Conservation (phyloP, 1,140 invertebrate species). For the Halesus radiatus region DNA sequence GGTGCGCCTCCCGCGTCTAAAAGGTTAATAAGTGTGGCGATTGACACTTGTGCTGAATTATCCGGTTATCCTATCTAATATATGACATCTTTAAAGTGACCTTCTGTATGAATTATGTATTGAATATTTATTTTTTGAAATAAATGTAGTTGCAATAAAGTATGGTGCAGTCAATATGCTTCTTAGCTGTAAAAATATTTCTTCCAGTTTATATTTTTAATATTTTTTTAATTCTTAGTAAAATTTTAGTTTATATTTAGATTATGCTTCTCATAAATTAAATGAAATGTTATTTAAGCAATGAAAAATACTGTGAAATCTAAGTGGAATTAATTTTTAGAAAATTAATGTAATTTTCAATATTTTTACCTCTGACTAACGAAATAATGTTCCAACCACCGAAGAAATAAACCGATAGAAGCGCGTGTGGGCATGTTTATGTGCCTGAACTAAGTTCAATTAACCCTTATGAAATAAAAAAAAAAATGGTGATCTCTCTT, state of each 20-base stretch:
- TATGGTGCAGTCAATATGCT: not conserved
- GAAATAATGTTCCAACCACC: too few species aligned
- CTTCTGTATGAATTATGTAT: not conserved
- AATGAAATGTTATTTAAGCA: not conserved
- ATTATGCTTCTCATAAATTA: slow-evolving; percentile 3
- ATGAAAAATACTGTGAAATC: not conserved
- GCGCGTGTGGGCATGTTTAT: too few species aligned
- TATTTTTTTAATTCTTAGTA: not conserved
- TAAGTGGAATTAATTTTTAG: not conserved
- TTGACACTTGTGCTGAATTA: too few species aligned
- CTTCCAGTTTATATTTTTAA: not conserved
- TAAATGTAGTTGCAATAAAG: not conserved
- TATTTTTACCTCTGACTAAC: too few species aligned
- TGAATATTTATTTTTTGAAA: not conserved
- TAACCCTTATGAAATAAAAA: too few species aligned
- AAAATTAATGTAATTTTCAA: not conserved
- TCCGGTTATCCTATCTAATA: not conserved
- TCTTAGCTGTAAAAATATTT: not conserved
- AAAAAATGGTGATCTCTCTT: too few species aligned
- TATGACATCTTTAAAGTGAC: not conserved
- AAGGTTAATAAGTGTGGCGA: too few species aligned
- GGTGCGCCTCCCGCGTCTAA: too few species aligned
- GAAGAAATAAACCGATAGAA: too few species aligned
- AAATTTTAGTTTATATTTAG: not conserved
- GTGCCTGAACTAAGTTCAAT: too few species aligned